Percentiles rank a stretch among this genome's conserved stretches.
Conservation (phyloP, 2,888 invertebrate genomes). For the Zaprionus obscuricornis region DNA sequence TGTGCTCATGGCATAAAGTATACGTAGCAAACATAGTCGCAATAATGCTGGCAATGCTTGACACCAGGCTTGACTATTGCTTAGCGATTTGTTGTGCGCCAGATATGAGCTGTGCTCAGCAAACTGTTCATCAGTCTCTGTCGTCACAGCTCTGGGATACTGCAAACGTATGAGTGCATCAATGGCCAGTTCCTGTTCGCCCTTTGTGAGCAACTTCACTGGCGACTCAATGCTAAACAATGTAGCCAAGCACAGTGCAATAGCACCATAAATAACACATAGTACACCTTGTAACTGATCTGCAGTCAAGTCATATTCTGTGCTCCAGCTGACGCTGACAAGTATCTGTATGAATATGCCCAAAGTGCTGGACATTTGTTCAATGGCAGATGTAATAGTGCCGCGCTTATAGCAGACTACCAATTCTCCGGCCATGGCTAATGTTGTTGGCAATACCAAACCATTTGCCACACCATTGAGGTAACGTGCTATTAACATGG, state of each 20-base stretch:
- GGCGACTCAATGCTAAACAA: conserved; percentile 74
- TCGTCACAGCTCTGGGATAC: conserved; percentile 40
- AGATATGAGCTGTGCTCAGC: conserved; percentile 71
- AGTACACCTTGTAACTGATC: conserved; percentile 67
- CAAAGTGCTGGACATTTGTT: conserved; percentile 59
- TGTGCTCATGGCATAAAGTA: conserved; percentile 62
- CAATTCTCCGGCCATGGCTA: conserved; percentile 77
- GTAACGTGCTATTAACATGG: conserved; percentile 60
- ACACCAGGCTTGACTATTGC: conserved; percentile 30
- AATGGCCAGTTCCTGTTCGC: conserved; percentile 64
- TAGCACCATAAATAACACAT: conserved; percentile 52
- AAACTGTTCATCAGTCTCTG: conserved; percentile 65
- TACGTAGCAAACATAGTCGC: conserved; percentile 72
- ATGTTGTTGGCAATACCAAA: conserved; percentile 66
- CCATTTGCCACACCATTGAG: conserved; percentile 76
- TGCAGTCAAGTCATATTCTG: conserved; percentile 38
- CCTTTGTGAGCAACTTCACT: conserved; percentile 54
- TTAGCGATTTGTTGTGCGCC: conserved; percentile 50
- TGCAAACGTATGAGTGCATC: conserved; percentile 64
- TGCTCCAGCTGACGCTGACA: conserved; percentile 43
- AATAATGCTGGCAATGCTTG: conserved; percentile 68
- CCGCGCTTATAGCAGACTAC: conserved; percentile 69
- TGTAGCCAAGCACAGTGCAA: conserved; percentile 49
- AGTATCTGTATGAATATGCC: conserved; percentile 76
- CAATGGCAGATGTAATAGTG: conserved; percentile 54